phyloP scores from a whole-genome alignment of 1,140 invertebrate genomes.

The Leptinotarsa lineolata region DNA sequence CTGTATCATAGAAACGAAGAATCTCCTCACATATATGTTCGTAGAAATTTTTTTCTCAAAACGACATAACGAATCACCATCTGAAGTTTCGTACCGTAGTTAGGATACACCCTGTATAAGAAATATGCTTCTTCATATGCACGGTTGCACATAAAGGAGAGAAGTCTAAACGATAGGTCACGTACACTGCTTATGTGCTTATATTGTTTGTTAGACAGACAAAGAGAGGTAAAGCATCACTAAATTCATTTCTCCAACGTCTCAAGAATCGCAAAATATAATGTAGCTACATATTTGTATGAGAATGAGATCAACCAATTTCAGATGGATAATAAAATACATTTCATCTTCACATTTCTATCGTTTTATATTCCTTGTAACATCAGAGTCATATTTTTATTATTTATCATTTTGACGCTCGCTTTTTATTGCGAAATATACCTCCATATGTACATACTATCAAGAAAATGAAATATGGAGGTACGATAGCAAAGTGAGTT shows the following conservation, averaged over 20 bases:
- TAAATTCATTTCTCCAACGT: neutral
- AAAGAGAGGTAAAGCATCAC: neutral
- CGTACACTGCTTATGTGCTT: neutral
- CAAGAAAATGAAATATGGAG: neutral
- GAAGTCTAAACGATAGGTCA: neutral
- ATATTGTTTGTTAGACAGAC: neutral
- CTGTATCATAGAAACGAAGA: no score
- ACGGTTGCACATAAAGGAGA: no score
- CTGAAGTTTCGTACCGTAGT: no score
- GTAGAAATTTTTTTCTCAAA: no score
- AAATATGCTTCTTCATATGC: no score
- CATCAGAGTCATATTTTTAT: slow-evolving; percentile 24
- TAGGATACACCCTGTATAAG: no score
- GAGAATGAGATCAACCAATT: slow-evolving; percentile 29
- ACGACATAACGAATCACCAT: no score
- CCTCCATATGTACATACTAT: neutral
- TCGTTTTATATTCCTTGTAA: slow-evolving; percentile 24
- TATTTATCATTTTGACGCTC: slow-evolving; percentile 20
- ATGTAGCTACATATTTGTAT: slow-evolving; percentile 21
- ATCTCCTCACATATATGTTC: no score
- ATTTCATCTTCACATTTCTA: slow-evolving; percentile 17
- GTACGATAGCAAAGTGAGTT: neutral
- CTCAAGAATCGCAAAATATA: slow-evolving; percentile 1
- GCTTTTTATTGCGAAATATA: neutral
- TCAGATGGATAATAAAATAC: slow-evolving; percentile 25